Percentiles rank a stretch among this genome's conserved stretches.
These are phyloP conservation scores for Agrochola lota DNA, from an alignment of 2,888 invertebrate genomes.

Conservation along the genomic window DNA sequence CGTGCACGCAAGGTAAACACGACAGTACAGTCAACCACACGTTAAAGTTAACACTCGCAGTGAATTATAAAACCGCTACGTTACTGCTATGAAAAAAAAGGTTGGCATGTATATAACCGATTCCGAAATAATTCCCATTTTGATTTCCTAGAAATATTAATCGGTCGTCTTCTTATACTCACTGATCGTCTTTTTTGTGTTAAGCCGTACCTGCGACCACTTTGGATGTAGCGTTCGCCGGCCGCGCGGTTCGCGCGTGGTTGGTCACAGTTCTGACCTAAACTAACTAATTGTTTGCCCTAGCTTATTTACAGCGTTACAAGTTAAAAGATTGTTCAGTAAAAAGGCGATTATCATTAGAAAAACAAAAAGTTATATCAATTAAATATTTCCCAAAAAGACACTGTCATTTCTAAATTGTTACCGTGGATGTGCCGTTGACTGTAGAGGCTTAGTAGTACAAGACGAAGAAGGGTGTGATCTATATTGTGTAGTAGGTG, in stretches of 20 bases:
- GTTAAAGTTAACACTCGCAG: not conserved
- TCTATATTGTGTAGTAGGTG: not conserved
- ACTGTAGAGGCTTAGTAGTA: not conserved
- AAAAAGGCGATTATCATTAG: not conserved
- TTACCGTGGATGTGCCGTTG: not conserved
- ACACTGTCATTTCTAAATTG: not conserved
- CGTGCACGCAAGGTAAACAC: conserved; percentile 35
- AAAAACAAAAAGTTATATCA: not conserved
- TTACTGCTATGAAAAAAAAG: not conserved
- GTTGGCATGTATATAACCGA: not conserved
- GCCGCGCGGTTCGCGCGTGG: not conserved
- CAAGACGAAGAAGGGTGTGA: too few relatives aligned
- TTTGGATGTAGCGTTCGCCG: not conserved
- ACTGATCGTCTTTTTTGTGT: too few relatives aligned
- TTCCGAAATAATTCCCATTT: not conserved
- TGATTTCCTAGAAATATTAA: not conserved
- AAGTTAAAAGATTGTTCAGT: not conserved
- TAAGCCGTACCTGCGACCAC: too few relatives aligned
- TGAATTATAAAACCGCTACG: not conserved
- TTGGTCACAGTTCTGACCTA: not conserved
- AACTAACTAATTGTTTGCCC: too few relatives aligned
- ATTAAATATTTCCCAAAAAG: not conserved
- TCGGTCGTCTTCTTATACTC: not conserved
- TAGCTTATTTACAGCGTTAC: not conserved
- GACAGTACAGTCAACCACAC: conserved; percentile 7